A percentile compares a stretch with the other conserved stretches of the same genome.
Evolutionary conservation across 1,140 invertebrate genomes (phyloP).

Genomic region (Platorchestia sp.): DNA sequence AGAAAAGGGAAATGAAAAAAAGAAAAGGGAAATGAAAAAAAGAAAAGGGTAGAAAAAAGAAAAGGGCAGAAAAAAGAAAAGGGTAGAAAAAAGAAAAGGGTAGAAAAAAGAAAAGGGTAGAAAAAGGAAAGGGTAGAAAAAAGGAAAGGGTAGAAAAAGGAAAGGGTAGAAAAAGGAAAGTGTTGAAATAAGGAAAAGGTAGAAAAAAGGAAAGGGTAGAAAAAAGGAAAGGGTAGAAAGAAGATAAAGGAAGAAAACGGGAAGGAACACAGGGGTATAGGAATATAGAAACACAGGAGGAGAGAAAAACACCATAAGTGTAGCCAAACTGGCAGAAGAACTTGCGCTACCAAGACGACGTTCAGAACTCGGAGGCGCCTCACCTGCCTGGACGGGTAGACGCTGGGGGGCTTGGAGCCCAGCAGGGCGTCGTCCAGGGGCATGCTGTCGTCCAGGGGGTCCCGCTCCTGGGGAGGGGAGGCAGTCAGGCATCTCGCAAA

Average conservation of each 20-base stretch:
- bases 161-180: not conserved
- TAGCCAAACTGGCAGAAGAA: not conserved
- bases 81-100: not conserved
- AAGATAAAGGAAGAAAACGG: too few relatives aligned
- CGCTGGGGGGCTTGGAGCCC: not conserved
- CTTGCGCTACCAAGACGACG: not conserved
- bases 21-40: too few relatives aligned
- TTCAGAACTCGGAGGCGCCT: not conserved
- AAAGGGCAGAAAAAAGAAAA: not conserved
- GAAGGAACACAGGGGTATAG: not conserved
- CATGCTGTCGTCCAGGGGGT: conserved; percentile 27
- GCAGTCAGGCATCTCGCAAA: not conserved
- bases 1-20: too few relatives aligned
- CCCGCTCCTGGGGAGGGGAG: not conserved
- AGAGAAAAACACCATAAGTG: not conserved
- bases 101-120: not conserved
- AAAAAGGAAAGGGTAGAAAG: not conserved
- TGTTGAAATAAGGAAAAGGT: not conserved
- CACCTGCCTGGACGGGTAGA: not conserved
- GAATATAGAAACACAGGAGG: not conserved
- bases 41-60: too few relatives aligned
- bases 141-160: not conserved
- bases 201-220: not conserved
- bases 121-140: not conserved
- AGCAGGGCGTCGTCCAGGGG: conserved; percentile 6